Conservation (phyloP, 23 tunicate species). For the Ciona savignyi region DNA sequence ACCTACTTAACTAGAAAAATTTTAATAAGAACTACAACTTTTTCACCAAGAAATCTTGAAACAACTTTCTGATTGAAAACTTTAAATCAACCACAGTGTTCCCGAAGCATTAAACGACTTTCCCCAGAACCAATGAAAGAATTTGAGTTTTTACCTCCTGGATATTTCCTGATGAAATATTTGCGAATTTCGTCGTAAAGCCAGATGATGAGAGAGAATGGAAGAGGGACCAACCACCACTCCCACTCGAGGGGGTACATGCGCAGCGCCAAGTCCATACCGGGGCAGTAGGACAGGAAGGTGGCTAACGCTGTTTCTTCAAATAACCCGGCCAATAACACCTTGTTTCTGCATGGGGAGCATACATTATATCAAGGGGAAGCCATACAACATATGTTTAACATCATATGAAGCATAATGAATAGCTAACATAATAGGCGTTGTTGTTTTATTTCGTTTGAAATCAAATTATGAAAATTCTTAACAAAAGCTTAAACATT, state of each 20-base stretch:
- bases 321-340: constrained; percentile 88
- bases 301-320: constrained; percentile 98
- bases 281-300: constrained; percentile 99
- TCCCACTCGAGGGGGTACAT: constrained; percentile 99
- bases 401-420: not conserved
- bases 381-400: not conserved
- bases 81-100: too few relatives aligned
- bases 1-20: too few relatives aligned
- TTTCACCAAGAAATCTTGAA: too few relatives aligned
- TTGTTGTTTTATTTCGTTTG: too few relatives aligned
- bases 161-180: constrained; percentile 50
- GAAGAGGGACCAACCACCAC: constrained; percentile 98
- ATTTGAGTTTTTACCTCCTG: too few relatives aligned
- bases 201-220: constrained; percentile 41
- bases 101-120: too few relatives aligned
- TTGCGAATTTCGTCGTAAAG: constrained; percentile 62
- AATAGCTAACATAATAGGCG: not conserved
- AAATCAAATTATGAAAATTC: not conserved
- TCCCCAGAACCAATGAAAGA: not conserved
- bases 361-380: not conserved
- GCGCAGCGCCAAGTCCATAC: constrained; percentile 96
- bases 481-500: too few relatives aligned
- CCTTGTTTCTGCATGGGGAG: constrained; percentile 54
- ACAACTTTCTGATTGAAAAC: too few relatives aligned
- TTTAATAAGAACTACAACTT: too few relatives aligned